Percentiles rank a stretch among this genome's conserved stretches.
phyloP scores from a whole-genome alignment of 2,113 vertebrate species.

The Microcebus ravelobensis region DNA sequence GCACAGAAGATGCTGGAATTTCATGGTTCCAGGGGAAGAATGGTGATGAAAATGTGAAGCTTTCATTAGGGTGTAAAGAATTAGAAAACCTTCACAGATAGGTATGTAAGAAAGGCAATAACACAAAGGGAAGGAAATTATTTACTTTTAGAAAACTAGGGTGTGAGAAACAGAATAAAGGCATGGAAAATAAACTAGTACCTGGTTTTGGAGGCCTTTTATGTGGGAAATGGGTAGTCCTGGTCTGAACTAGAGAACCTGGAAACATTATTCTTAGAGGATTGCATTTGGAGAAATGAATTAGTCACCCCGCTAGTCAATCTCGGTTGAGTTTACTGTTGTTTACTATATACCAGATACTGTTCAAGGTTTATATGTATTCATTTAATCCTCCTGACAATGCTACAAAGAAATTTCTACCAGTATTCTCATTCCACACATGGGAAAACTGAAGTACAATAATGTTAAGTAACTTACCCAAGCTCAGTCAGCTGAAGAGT shows the following conservation, averaged over 20 bases:
- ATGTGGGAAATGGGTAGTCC: background rate
- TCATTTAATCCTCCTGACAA: background rate
- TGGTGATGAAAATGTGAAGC: background rate
- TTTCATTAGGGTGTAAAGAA: background rate
- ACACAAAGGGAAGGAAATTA: background rate
- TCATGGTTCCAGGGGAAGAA: background rate
- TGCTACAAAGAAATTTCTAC: background rate
- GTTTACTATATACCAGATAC: background rate
- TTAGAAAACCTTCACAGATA: background rate
- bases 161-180: background rate
- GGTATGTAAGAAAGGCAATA: background rate
- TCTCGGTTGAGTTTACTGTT: background rate
- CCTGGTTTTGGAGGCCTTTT: background rate
- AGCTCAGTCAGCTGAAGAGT: background rate
- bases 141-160: background rate
- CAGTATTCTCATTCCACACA: background rate
- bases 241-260: background rate
- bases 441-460: background rate
- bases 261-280: background rate
- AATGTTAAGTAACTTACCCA: background rate
- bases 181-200: background rate
- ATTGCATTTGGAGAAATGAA: background rate
- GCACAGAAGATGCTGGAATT: background rate
- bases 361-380: background rate
- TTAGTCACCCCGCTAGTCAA: background rate